Conservation (phyloP, 2,888 invertebrate genomes). For the Amiota minor region DNA sequence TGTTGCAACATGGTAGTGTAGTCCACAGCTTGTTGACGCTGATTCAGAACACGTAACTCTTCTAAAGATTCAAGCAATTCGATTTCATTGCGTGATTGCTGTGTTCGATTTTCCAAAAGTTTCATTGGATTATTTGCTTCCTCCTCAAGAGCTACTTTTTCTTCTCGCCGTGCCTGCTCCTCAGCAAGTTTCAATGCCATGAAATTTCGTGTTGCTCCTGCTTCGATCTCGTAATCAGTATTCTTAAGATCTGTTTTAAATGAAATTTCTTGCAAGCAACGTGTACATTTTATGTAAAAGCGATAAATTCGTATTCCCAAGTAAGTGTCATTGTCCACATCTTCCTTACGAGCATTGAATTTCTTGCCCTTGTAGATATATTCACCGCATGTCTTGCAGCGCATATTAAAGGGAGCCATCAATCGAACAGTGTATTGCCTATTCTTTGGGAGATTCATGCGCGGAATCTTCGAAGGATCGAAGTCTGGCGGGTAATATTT, state of each 20-base stretch:
- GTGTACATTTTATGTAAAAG: constrained; percentile 98
- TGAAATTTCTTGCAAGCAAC: constrained; percentile 98
- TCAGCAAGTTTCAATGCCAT: constrained; percentile 96
- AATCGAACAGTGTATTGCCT: constrained; percentile 97
- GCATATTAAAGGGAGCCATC: constrained; percentile 99
- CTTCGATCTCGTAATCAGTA: constrained; percentile 98
- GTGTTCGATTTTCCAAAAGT: constrained; percentile 94
- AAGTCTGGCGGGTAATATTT: constrained; percentile 99
- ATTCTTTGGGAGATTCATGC: constrained; percentile 95
- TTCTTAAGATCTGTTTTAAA: constrained; percentile 98
- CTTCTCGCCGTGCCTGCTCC: constrained; percentile 91
- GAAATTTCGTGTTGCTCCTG: constrained; percentile 98
- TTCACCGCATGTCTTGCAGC: constrained; percentile 98
- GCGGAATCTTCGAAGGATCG: constrained; percentile 99
- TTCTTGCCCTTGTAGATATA: constrained; percentile 99
- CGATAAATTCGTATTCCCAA: constrained; percentile 96
- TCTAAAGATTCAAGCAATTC: constrained; percentile 95
- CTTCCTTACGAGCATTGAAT: constrained; percentile 98
- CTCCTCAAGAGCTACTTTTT: constrained; percentile 94
- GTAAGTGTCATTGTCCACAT: constrained; percentile 97
- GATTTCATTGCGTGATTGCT: constrained; percentile 96
- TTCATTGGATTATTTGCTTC: constrained; percentile 99
- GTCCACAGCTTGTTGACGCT: constrained; percentile 89
- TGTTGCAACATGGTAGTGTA: constrained; percentile 89
- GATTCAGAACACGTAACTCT: constrained; percentile 94